Conservation (phyloP, 2,113 vertebrate species). For the Drymodes brunneopygia region DNA sequence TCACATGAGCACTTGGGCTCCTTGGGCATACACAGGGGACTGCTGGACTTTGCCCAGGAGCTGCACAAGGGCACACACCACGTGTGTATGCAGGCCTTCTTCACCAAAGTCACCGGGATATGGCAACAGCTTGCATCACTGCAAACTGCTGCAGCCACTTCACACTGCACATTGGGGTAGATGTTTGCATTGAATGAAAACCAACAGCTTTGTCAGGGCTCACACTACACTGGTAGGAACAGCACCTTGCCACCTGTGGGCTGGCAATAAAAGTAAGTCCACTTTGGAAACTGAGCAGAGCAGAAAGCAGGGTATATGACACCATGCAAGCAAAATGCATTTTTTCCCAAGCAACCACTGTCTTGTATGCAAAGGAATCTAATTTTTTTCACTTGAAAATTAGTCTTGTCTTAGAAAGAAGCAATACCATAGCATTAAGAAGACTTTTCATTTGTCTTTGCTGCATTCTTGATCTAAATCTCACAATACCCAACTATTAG, state of each 20-base stretch:
- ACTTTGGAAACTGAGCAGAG: not conserved
- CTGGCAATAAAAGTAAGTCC: not conserved
- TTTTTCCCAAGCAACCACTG: not conserved
- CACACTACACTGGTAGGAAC: not conserved
- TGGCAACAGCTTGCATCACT: rapidly evolving
- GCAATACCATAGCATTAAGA: not conserved
- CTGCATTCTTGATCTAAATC: not conserved
- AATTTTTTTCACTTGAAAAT: not conserved
- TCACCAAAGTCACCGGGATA: not conserved
- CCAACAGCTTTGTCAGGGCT: not conserved
- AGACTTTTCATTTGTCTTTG: not conserved
- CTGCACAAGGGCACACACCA: not conserved
- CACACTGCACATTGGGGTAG: not conserved
- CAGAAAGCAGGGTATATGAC: not conserved
- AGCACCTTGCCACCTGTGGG: not conserved
- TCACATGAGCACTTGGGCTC: not conserved
- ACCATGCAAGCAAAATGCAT: not conserved
- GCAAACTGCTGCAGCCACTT: not conserved
- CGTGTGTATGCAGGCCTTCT: rapidly evolving
- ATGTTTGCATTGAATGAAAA: not conserved
- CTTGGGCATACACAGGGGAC: not conserved
- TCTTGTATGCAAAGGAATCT: not conserved
- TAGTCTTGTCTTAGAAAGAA: not conserved
- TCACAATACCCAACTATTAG: not conserved
- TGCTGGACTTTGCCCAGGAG: not conserved